These are phyloP conservation scores for Apeira syringaria DNA, from an alignment of 2,888 invertebrate species.

Conservation along the genomic window DNA sequence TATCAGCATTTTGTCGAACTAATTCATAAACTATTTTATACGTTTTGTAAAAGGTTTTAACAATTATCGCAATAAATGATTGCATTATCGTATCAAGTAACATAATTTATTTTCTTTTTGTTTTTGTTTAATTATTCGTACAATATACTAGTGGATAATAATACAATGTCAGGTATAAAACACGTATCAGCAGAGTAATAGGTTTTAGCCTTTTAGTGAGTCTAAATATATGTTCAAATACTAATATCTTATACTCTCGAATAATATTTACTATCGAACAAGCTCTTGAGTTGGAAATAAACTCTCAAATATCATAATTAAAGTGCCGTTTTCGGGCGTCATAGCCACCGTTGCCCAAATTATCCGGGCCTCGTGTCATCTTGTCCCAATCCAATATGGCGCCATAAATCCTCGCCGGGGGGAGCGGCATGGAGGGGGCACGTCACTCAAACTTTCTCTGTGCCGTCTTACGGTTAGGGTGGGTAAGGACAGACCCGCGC, in stretches of 20 bases:
- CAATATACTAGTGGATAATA: no score
- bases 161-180: no score
- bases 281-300: constrained; percentile 39
- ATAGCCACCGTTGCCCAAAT: constrained; percentile 82
- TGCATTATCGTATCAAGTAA: no score
- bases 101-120: no score
- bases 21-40: no score
- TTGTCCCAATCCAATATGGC: constrained; percentile 84
- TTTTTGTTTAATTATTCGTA: no score
- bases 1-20: no score
- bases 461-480: constrained; percentile 80
- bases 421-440: constrained; percentile 69
- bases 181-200: no score
- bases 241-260: not conserved
- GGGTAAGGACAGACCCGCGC: constrained; percentile 62
- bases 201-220: no score
- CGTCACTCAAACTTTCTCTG: constrained; percentile 84
- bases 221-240: no score
- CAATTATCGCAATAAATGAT: no score
- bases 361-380: constrained; percentile 83
- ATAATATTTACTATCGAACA: not conserved
- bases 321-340: constrained; percentile 79
- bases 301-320: constrained; percentile 78
- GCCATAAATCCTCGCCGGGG: constrained; percentile 78
- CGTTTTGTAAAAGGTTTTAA: no score